A percentile compares a stretch with the other conserved stretches of the same genome.
These are phyloP conservation scores for Balanococcus diminutus DNA, from an alignment of 2,888 invertebrate species.

Conservation along the genomic window DNA sequence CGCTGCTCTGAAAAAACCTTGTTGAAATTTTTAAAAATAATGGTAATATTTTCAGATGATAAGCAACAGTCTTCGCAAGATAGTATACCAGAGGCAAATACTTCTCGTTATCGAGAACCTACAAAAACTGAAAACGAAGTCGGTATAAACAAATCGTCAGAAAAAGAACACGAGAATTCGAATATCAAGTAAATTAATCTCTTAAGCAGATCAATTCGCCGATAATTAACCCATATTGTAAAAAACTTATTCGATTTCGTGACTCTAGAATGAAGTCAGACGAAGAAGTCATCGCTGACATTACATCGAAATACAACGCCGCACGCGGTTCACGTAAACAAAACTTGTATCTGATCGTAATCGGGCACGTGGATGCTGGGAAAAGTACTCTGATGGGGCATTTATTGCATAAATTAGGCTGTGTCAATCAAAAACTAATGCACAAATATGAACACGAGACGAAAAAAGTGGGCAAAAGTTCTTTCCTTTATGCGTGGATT, in stretches of 20 bases:
- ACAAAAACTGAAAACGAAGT: not conserved
- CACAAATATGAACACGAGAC: slow-evolving; percentile 98
- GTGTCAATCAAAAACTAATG: slow-evolving; percentile 84
- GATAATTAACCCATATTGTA: not conserved
- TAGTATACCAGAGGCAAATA: not conserved
- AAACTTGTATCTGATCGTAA: slow-evolving; percentile 83
- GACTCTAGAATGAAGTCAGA: not conserved
- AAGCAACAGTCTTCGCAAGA: not conserved
- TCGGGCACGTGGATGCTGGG: slow-evolving; percentile 97
- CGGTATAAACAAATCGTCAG: slow-evolving; percentile 42
- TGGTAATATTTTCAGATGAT: not conserved
- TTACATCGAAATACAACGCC: not conserved
- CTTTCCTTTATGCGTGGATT: slow-evolving; percentile 99
- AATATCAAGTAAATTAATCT: slow-evolving; percentile 52
- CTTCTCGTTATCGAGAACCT: not conserved
- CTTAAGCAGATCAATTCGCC: not conserved
- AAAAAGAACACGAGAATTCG: slow-evolving; percentile 46
- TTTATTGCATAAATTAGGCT: slow-evolving; percentile 82
- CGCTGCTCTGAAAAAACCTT: not conserved
- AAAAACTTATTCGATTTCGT: not conserved
- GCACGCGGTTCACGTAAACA: slow-evolving; percentile 70
- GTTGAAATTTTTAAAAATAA: not conserved
- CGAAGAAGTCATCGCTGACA: slow-evolving; percentile 33
- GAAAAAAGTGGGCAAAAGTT: slow-evolving; percentile 95
- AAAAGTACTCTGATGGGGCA: slow-evolving; percentile 98